Evolutionary conservation across 2,888 invertebrate genomes (phyloP), one percentile per base, ranked within the genome.

Genomic region (Brachypterus glaber): DNA sequence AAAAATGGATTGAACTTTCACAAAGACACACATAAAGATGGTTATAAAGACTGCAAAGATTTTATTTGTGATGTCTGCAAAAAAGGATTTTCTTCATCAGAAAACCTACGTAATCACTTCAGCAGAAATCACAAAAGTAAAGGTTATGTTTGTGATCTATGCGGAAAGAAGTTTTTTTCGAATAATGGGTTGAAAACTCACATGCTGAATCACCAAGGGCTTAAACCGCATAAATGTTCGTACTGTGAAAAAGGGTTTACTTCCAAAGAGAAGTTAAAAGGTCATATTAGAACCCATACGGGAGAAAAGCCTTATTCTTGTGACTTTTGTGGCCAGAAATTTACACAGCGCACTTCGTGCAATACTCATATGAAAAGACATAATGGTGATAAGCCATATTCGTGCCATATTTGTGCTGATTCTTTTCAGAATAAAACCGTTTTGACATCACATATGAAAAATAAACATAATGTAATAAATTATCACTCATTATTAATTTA

Each of bases 141-240:
- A n/a, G n/a, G n/a, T 26, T 55, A 51, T 29, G 56, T 66, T 3
- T 43, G 43, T 15, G 39, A 43, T 17, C 39, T 43, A 11, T 43
- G 43, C 33, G 17, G 38, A 11, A 35, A 59, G 41, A 49, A 50
- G 34, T 46, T 59, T 2, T 50, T 50, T 21, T 53, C 52, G 9
- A 55, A 52, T 32, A 33, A 48, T 1, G 54, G 55, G 16, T 44
- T 60, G 3, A 37, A 51, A 30, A 50, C 52, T 1, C 70, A 70
- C 43, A 49, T 63, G 39, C 62, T 63, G 36, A 61, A 64, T 4
- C 71, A 71, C 33, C 43, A 54, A 30, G 57, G 58, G 1, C 34
- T 53, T 1, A 58, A 57, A 34, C 54, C 58, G 1, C 34, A 53
- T 8, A 45, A 49, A 15, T 68, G 68, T 39, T 57, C 58, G 9